Percentiles rank a stretch among this genome's conserved stretches.
phyloP scores from a whole-genome alignment of 2,113 vertebrate genomes.

The Centropristis striata region DNA sequence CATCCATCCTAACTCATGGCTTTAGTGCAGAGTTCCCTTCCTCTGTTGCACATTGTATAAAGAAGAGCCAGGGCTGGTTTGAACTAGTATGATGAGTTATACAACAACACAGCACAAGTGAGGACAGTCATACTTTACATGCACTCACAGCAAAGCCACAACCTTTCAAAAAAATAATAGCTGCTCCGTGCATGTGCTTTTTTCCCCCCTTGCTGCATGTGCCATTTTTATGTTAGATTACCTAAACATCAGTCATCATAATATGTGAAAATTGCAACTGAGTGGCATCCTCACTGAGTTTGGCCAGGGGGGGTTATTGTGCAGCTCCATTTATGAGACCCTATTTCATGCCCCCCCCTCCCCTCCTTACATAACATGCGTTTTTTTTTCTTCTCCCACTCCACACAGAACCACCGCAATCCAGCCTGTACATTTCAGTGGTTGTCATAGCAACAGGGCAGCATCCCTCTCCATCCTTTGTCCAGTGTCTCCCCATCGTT shows the following conservation, averaged over 20 bases:
- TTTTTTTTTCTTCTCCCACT: slow-evolving; percentile 19
- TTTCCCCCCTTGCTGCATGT: not conserved
- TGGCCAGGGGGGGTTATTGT: slow-evolving; percentile 54
- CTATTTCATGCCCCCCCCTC: slow-evolving; percentile 47
- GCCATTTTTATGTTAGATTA: slow-evolving; percentile 2
- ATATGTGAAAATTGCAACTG: slow-evolving; percentile 16
- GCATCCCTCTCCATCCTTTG: slow-evolving; percentile 80
- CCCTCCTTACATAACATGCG: slow-evolving; percentile 73
- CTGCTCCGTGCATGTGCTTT: not conserved
- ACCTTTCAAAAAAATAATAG: not conserved
- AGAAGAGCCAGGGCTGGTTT: slow-evolving; percentile 64
- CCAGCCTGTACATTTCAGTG: slow-evolving; percentile 80
- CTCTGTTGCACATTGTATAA: not conserved
- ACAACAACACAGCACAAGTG: slow-evolving; percentile 61
- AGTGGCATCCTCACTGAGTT: slow-evolving; percentile 47
- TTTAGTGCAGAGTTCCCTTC: slow-evolving; percentile 11
- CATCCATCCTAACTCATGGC: not conserved
- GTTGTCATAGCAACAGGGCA: slow-evolving; percentile 85
- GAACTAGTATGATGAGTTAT: slow-evolving; percentile 74
- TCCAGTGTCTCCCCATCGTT: slow-evolving; percentile 66
- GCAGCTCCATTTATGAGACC: slow-evolving; percentile 72
- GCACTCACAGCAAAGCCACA: slow-evolving; percentile 15
- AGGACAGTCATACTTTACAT: slow-evolving; percentile 6
- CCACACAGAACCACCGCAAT: slow-evolving; percentile 69
- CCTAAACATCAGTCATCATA: slow-evolving; percentile 1